phyloP scores from a whole-genome alignment of 2,888 invertebrate species.

The Chymomyza caudatula region DNA sequence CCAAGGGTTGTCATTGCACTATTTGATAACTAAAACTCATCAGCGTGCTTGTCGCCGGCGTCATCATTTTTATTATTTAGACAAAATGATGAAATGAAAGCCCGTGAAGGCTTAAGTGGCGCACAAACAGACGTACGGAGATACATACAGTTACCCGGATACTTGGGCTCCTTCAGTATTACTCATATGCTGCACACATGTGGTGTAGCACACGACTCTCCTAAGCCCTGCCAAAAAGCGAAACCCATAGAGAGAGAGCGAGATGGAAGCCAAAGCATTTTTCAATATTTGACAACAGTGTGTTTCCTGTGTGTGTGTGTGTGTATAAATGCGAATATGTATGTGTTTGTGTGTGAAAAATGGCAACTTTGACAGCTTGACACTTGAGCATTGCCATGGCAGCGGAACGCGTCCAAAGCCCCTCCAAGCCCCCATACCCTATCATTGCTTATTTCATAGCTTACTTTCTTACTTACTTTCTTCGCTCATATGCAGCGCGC shows the following conservation, averaged over 20 bases:
- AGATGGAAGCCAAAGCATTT: slow-evolving; percentile 51
- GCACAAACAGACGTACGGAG: slow-evolving; percentile 23
- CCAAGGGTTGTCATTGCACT: slow-evolving; percentile 45
- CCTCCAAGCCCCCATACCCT: slow-evolving; percentile 8
- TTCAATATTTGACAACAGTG: slow-evolving; percentile 67
- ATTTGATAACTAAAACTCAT: slow-evolving; percentile 67
- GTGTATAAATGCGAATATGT: slow-evolving; percentile 19
- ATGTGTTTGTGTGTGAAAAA: slow-evolving; percentile 57
- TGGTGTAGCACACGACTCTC: slow-evolving; percentile 23
- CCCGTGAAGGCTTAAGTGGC: slow-evolving; percentile 57
- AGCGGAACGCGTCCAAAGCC: slow-evolving; percentile 7
- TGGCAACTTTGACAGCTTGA: slow-evolving; percentile 72
- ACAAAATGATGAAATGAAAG: slow-evolving; percentile 60
- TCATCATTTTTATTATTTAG: slow-evolving; percentile 70
- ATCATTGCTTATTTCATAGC: no score
- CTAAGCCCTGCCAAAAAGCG: slow-evolving; percentile 17
- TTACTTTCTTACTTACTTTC: neutral
- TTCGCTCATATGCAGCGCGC: slow-evolving; percentile 38
- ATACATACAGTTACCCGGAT: neutral
- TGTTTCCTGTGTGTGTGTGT: slow-evolving; percentile 18
- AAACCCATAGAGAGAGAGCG: slow-evolving; percentile 29
- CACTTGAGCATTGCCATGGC: slow-evolving; percentile 46
- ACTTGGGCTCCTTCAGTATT: slow-evolving; percentile 1
- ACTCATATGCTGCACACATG: slow-evolving; percentile 40
- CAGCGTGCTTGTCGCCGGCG: slow-evolving; percentile 35